Conservation (phyloP, 1,140 invertebrate species). For the Brachionus rubens region DNA sequence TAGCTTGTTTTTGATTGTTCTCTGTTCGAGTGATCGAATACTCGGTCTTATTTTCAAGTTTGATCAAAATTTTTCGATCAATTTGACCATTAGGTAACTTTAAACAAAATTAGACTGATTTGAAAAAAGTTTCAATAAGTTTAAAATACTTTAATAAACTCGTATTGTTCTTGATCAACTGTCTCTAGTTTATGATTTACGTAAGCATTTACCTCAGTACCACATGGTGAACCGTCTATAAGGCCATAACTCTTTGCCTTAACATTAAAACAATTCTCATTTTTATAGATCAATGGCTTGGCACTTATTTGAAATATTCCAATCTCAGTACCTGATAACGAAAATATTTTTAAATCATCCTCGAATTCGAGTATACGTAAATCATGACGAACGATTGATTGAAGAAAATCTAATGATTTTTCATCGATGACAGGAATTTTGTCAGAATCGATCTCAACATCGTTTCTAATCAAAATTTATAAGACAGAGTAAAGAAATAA, state of each 20-base stretch:
- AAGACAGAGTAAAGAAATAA: neutral
- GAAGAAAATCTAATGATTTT: conserved; percentile 51
- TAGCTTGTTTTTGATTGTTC: neutral
- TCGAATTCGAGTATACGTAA: conserved; percentile 58
- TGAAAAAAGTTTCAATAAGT: neutral
- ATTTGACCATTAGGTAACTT: neutral
- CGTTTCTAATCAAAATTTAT: neutral
- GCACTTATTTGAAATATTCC: conserved; percentile 58
- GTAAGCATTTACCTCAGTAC: conserved; percentile 58
- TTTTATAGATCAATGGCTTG: conserved; percentile 49
- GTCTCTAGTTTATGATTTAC: conserved; percentile 57
- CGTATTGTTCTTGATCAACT: conserved; percentile 59
- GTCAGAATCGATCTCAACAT: conserved; percentile 38
- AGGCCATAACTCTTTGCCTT: conserved; percentile 59
- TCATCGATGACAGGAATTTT: conserved; percentile 49
- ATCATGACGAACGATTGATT: conserved; percentile 51
- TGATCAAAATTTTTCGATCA: conserved; percentile 7
- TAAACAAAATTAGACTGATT: neutral
- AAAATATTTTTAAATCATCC: conserved; percentile 57
- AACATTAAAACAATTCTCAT: conserved; percentile 56
- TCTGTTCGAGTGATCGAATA: neutral
- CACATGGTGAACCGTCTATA: conserved; percentile 59
- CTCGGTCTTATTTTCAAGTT: neutral
- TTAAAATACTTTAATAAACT: conserved; percentile 58
- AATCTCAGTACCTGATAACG: conserved; percentile 58